Base-by-base conservation (phyloP, 2,113 vertebrate genomes). In the Sminthopsis crassicaudata region DNA sequence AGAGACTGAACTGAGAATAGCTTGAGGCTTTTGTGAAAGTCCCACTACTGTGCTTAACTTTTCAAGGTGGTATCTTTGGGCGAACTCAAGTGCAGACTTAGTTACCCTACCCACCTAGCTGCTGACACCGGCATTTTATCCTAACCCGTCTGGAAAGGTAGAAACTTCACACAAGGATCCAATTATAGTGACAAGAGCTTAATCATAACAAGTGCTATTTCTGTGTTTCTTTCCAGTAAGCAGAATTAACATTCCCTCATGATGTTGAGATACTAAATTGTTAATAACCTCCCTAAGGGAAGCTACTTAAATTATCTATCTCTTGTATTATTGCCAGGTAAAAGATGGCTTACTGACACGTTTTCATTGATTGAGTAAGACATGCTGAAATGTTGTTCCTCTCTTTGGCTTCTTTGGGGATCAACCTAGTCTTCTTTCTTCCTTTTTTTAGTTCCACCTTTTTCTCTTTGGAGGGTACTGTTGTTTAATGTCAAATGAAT, bases 121-220 rank as follows among this genome's bases (percentile, higher is more conserved):
- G 42, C 94, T 84, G 90, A 90, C 8, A n/a, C 30, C 42, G 46
- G 50, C 50, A 46, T 30, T 96, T 89, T 89, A 84, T 19, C 67
- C 50, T 92, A 91, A 96, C 88, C 91, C 67, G 26, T 91, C 50
- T 94, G 94, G 92, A 90, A 84, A 50, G 90, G 27, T 93, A 53
- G 91, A 55, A 95, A 53, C 46, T 90, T 92, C 84, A 88, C 84
- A 88, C n/a, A 92, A 67, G 95, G 53, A 96, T 95, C 95, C 91
- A 93, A 22, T 97, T 92, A 93, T 2, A 60, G 52, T 53, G 91
- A 76, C 93, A 90, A 93, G 94, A 51, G 54, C 90, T 96, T 94
- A 94, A 91, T 94, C 88, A 93, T 89, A 54, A 46, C 57, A 91
- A 92, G 24, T 11, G 48, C 94, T 95, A 52, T 96, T 96, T 96